Evolutionary conservation across 2,888 invertebrate genomes (phyloP).

Genomic region (Cerastoderma edule): DNA sequence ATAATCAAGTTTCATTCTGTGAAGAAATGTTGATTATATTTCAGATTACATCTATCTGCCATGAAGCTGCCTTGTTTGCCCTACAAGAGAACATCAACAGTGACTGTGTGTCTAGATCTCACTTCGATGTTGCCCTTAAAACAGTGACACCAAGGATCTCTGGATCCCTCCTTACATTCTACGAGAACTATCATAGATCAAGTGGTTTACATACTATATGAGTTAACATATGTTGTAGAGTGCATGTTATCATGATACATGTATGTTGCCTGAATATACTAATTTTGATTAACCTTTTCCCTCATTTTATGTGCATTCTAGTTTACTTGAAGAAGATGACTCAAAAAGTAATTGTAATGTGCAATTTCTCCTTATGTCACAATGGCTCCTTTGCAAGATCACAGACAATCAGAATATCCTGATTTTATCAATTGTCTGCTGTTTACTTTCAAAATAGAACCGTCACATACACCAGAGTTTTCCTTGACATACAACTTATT

Average conservation of each 20-base stretch:
- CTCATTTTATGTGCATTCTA: too few relatives aligned
- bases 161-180: conserved; percentile 88
- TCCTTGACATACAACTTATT: too few relatives aligned
- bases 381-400: too few relatives aligned
- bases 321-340: too few relatives aligned
- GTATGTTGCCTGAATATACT: too few relatives aligned
- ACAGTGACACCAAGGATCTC: conserved; percentile 92
- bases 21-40: too few relatives aligned
- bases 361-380: too few relatives aligned
- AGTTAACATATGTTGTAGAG: neutral
- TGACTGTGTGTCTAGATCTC: conserved; percentile 86
- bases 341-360: too few relatives aligned
- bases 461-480: too few relatives aligned
- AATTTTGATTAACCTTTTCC: too few relatives aligned
- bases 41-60: conserved; percentile 90
- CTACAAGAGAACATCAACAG: conserved; percentile 90
- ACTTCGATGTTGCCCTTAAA: conserved; percentile 90
- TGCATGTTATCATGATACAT: neutral
- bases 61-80: conserved; percentile 95
- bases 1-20: too few relatives aligned
- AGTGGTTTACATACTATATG: conserved; percentile 70
- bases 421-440: conserved; percentile 1
- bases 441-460: neutral
- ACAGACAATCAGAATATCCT: too few relatives aligned
- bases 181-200: conserved; percentile 83